Evolutionary conservation across 2,797 vertebrate genomes (phyloP).

Genomic region (Decapterus maruadsi): DNA sequence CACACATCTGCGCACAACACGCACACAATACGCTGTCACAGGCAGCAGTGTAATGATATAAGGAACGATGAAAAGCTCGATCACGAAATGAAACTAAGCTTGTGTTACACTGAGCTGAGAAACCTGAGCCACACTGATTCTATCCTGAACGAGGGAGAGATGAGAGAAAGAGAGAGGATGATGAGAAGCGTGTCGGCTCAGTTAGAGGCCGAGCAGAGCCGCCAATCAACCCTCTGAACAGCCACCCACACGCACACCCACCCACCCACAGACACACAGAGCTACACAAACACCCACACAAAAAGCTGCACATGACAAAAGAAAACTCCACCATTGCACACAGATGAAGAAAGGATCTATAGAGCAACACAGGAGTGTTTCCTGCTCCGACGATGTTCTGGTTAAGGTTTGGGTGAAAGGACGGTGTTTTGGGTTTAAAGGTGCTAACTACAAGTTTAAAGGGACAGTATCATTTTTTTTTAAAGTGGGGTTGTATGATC

Average conservation of each 20-base stretch:
- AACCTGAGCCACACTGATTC: background rate
- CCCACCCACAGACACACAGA: background rate
- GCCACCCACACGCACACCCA: slow-evolving; percentile 9
- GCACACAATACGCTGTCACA: slow-evolving; percentile 2
- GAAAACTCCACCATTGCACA: no score
- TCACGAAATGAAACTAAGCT: background rate
- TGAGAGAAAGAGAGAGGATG: background rate
- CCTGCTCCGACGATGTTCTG: no score
- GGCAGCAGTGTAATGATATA: background rate
- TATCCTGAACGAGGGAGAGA: background rate
- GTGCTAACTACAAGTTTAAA: no score
- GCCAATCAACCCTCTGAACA: slow-evolving; percentile 25
- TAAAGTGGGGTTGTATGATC: no score
- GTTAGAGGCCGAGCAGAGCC: background rate
- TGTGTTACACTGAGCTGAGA: background rate
- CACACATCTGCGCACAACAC: background rate
- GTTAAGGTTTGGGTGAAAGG: no score
- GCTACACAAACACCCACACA: background rate
- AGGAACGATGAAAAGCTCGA: background rate
- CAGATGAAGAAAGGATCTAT: no score
- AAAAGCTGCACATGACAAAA: background rate
- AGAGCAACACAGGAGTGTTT: no score
- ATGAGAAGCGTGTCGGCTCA: slow-evolving; percentile 1
- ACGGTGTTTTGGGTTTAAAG: no score
- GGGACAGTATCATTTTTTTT: no score